These are phyloP conservation scores for Onthophagus sagittarius DNA, from an alignment of 2,888 invertebrate genomes.

Conservation along the genomic window DNA sequence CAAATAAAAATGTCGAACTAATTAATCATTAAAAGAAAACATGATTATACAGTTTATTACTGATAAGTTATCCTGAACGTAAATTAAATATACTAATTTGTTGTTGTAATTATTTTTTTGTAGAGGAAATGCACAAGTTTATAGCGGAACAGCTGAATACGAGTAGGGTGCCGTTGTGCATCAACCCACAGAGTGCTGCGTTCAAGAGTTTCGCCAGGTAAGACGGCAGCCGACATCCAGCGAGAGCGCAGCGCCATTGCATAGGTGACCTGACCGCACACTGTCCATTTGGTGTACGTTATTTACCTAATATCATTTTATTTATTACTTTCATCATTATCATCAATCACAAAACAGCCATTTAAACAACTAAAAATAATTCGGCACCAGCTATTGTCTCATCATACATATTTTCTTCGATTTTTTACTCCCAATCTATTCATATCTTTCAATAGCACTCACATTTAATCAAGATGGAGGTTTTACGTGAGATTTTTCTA, in stretches of 20 bases:
- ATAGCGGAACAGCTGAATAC: conserved; percentile 95
- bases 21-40: too few species aligned
- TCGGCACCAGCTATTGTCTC: neutral
- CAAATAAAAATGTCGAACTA: too few species aligned
- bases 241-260: conserved; percentile 52
- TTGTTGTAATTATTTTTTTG: conserved; percentile 36
- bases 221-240: conserved; percentile 52
- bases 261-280: conserved; percentile 50
- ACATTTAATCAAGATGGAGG: too few species aligned
- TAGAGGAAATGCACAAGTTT: conserved; percentile 99
- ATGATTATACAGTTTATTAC: too few species aligned
- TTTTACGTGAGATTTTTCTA: too few species aligned
- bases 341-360: neutral
- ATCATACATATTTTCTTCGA: neutral
- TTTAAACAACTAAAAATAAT: neutral
- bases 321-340: neutral
- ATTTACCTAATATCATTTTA: conserved; percentile 22
- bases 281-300: conserved; percentile 45
- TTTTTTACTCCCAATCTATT: neutral
- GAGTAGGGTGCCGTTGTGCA: conserved; percentile 95
- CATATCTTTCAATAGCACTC: neutral
- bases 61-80: too few species aligned
- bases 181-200: conserved; percentile 99
- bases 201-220: conserved; percentile 99
- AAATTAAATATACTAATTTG: too few species aligned